A percentile compares a stretch with the other conserved stretches of the same genome.
phyloP scores from a whole-genome alignment of 2,888 invertebrate species.

The Leptinotarsa haldemani region DNA sequence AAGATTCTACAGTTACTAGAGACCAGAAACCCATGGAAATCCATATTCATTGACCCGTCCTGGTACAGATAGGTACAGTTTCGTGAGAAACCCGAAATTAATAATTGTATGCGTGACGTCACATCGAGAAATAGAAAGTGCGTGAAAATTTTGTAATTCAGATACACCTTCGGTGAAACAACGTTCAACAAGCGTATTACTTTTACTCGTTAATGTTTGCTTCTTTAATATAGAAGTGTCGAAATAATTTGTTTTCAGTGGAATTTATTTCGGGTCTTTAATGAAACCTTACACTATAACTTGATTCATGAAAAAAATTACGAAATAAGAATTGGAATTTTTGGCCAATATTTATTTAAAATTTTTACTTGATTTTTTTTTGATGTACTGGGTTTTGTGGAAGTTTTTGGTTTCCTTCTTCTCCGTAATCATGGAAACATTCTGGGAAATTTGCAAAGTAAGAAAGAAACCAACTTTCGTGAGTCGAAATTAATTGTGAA shows the following conservation, averaged over 20 bases:
- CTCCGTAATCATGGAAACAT: no score
- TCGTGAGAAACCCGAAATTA: slow-evolving; percentile 34
- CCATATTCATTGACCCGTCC: not conserved
- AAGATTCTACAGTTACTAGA: no score
- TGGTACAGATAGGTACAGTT: slow-evolving; percentile 19
- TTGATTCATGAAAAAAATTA: not conserved
- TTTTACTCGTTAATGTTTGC: slow-evolving; percentile 47
- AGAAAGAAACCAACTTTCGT: no score
- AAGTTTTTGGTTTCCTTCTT: no score
- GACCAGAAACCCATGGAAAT: no score
- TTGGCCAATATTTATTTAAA: no score
- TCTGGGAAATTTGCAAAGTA: no score
- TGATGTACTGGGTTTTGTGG: no score
- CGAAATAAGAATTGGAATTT: no score
- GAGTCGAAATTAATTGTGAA: no score
- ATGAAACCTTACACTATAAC: not conserved
- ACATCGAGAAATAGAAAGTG: slow-evolving; percentile 53
- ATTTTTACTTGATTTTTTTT: no score
- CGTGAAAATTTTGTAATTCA: slow-evolving; percentile 53
- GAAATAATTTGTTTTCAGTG: not conserved
- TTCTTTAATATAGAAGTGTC: slow-evolving; percentile 23
- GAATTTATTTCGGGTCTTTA: not conserved
- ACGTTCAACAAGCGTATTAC: slow-evolving; percentile 42
- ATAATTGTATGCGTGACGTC: slow-evolving; percentile 45
- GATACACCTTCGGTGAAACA: slow-evolving; percentile 38